A percentile compares a stretch with the other conserved stretches of the same genome.
Conservation (phyloP, 2,113 vertebrate species). For the Sakesphorus luctuosus region DNA sequence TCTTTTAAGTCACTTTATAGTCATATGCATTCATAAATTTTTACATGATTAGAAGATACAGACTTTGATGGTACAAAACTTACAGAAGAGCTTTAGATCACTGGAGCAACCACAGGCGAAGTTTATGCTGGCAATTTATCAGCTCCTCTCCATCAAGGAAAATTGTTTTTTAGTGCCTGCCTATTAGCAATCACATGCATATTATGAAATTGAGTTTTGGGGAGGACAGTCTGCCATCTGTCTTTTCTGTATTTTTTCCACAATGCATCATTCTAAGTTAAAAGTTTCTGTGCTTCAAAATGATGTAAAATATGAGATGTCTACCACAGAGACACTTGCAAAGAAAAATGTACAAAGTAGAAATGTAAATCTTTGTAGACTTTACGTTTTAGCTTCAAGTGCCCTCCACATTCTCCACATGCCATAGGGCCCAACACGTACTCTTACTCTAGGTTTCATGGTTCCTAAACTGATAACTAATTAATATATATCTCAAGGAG, state of each 20-base stretch:
- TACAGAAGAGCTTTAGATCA: constrained; percentile 73
- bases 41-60: constrained; percentile 65
- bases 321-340: constrained; percentile 57
- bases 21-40: constrained; percentile 77
- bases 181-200: constrained; percentile 78
- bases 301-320: constrained; percentile 65
- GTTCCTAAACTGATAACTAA: constrained; percentile 33
- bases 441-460: not conserved
- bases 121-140: constrained; percentile 79
- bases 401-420: constrained; percentile 34
- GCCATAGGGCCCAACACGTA: not conserved
- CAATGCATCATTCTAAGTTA: constrained; percentile 65
- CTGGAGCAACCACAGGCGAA: constrained; percentile 64
- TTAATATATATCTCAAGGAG: constrained; percentile 41
- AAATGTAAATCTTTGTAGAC: constrained; percentile 59
- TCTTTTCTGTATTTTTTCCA: constrained; percentile 71
- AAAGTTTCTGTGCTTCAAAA: constrained; percentile 68
- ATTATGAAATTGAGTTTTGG: constrained; percentile 79
- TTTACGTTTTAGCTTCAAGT: constrained; percentile 41
- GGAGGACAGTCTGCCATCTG: constrained; percentile 77
- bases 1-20: constrained; percentile 72
- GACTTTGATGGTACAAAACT: constrained; percentile 71
- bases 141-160: constrained; percentile 72
- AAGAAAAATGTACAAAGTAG: constrained; percentile 67
- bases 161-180: constrained; percentile 77